Evolutionary conservation across 92 coral and sea anemone genomes (phyloP).

Genomic region (Anthopleura xanthogrammica): DNA sequence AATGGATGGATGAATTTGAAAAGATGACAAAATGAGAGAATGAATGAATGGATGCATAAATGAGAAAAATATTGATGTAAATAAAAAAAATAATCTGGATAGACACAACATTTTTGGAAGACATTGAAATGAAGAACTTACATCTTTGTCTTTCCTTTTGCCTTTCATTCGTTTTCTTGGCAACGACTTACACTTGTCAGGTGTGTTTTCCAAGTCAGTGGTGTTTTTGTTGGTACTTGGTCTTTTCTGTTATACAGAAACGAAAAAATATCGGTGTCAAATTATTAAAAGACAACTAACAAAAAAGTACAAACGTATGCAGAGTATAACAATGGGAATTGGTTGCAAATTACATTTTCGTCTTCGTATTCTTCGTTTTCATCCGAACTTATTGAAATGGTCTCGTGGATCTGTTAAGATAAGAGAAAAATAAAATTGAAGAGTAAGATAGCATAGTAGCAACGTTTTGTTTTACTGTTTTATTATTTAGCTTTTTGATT

Average conservation of each 20-base stretch:
- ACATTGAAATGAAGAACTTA: neutral
- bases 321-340: neutral
- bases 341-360: neutral
- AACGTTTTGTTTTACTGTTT: neutral
- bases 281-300: no score
- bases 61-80: no score
- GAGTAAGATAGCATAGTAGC: neutral
- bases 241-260: neutral
- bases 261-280: neutral
- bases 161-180: neutral
- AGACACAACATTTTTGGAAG: neutral
- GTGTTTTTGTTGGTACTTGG: neutral
- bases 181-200: neutral
- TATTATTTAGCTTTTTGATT: no score
- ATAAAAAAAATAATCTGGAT: no score
- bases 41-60: no score
- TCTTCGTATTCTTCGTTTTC: neutral
- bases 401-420: conserved; percentile 2
- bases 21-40: no score
- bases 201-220: neutral
- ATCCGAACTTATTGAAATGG: neutral
- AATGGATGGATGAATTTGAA: no score
- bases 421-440: neutral
- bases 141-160: neutral
- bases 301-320: neutral